Base-by-base conservation (phyloP, 1,140 invertebrate species). In the Hylyphantes graminicola region DNA sequence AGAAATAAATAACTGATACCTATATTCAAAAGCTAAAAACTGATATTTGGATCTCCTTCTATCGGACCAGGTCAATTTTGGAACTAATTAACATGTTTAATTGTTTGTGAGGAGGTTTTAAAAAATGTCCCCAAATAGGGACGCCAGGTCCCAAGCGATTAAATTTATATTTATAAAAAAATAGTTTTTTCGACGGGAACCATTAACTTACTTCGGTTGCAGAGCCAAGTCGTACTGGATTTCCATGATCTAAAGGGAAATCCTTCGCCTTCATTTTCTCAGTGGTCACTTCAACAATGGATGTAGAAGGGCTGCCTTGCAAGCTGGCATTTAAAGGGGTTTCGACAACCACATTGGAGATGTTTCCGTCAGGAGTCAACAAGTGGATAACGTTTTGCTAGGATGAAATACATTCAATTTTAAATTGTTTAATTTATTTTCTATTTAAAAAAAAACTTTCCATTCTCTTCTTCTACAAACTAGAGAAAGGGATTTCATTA, bases 161-260 rank as follows among this genome's bases (percentile, higher is more conserved):
- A n/a, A n/a, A n/a, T n/a, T n/a, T 57, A 57, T 57, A 57, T 57
- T 15, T 11, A 57, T 57, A 57, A 10, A 0, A 57, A 57, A 57
- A 57, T 57, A 17, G 11, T 19, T 9, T 55, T n/a, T 7, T 59
- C 7, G 12, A 9, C 48, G 63, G 9, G 63, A n/a, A n/a, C n/a
- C n/a, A n/a, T n/a, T n/a, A n/a, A 61, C 19, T 72, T 81, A 81
- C 78, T 63, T 81, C 67, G 63, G 78, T 72, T 21, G 78, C 78
- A 21, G 78, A 81, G 59, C 57, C 50, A 9, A 81, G 15, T 48
- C 53, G 35, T 13, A 63, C 13, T 19, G 17, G 21, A 53, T 10
- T 64, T 19, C 55, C 67, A 53, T 9, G 0, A 12, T 35, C 17
- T 68, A 53, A 7, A 7, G 48, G 19, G 53, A 72, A 51, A 19